phyloP scores from a whole-genome alignment of 2,113 vertebrate genomes.

The Apeltes quadracus region DNA sequence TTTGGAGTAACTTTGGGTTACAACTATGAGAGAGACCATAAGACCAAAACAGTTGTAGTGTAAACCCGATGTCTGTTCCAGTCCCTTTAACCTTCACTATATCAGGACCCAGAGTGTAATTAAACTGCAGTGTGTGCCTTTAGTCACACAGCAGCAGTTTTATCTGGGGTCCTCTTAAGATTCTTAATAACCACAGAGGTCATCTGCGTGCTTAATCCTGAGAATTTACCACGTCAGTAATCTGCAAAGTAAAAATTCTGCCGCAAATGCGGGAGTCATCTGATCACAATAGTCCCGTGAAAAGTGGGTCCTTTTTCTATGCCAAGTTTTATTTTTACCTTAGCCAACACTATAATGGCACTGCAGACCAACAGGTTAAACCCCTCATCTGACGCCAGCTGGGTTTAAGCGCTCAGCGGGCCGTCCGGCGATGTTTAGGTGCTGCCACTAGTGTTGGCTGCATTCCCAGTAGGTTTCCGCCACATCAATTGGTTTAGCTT shows the following conservation, averaged over 20 bases:
- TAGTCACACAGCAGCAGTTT: constrained; percentile 20
- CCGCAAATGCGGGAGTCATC: constrained; percentile 26
- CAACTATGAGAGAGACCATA: constrained; percentile 28
- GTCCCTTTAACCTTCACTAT: neutral
- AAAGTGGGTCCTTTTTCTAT: neutral
- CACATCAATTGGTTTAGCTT: neutral
- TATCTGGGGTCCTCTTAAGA: constrained; percentile 35
- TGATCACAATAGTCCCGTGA: constrained; percentile 8
- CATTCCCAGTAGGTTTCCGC: neutral
- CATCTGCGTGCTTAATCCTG: constrained; percentile 26
- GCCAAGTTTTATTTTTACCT: neutral
- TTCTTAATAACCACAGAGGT: constrained; percentile 45
- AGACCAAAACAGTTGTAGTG: constrained; percentile 28
- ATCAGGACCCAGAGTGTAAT: constrained; percentile 23
- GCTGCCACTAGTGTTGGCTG: neutral
- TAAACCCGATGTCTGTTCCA: constrained; percentile 16
- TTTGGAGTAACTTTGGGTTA: too few relatives aligned
- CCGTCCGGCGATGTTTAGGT: neutral
- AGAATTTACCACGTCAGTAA: constrained; percentile 25
- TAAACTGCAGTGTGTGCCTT: constrained; percentile 35
- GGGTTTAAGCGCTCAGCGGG: neutral
- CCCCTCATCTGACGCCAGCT: neutral
- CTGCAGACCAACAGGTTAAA: neutral
- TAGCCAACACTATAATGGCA: neutral
- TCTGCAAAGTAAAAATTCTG: constrained; percentile 8